Conservation (phyloP, 2,113 vertebrate species). For the Megaceryle torquata region DNA sequence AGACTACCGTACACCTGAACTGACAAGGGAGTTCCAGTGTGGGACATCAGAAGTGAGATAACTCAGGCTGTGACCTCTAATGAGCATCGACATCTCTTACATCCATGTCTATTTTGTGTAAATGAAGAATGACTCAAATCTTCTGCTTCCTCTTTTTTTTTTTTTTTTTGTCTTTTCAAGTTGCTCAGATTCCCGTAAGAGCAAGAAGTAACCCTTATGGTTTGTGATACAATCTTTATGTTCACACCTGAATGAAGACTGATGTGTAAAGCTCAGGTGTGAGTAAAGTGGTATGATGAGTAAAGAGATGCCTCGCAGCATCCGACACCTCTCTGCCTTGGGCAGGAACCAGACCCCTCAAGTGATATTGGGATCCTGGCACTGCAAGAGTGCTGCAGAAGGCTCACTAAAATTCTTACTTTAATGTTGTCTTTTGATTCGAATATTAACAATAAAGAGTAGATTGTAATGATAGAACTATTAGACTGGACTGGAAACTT, state of each 20-base stretch:
- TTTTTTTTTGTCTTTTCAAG: not conserved
- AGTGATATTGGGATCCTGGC: not conserved
- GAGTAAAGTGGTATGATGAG: not conserved
- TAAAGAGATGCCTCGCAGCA: not conserved
- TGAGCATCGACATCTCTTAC: not conserved
- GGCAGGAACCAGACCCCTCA: not conserved
- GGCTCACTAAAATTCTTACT: not conserved
- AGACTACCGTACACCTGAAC: not conserved
- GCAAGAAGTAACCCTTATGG: not conserved
- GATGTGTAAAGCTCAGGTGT: not conserved
- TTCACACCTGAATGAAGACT: not conserved
- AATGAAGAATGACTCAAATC: not conserved
- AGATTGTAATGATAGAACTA: not conserved
- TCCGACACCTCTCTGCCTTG: not conserved
- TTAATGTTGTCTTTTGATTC: slow-evolving; percentile 27
- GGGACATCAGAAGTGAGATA: not conserved
- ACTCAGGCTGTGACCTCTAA: not conserved
- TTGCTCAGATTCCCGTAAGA: not conserved
- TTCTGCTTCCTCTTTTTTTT: not conserved
- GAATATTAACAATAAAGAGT: not conserved
- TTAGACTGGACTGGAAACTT: not conserved
- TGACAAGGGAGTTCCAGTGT: not conserved
- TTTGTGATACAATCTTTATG: not conserved
- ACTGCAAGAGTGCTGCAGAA: not conserved
- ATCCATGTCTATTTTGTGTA: not conserved